phyloP scores from a whole-genome alignment of 2,888 invertebrate genomes.

The Laspeyria flexula region DNA sequence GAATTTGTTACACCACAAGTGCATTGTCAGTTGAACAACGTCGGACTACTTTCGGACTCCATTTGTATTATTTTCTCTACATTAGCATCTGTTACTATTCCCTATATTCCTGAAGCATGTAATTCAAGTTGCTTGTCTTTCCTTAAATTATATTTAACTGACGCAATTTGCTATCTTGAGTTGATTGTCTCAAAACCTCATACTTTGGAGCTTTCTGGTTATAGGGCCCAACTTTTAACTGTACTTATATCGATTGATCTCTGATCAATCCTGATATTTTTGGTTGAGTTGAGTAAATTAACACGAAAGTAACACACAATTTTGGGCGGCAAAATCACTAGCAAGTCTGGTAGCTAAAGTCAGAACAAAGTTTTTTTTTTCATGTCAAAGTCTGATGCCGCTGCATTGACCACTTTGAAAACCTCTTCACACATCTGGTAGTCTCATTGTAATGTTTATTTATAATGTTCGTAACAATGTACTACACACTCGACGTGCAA shows the following conservation, averaged over 20 bases:
- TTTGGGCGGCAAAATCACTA: not conserved
- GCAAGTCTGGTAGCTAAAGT: conserved; percentile 36
- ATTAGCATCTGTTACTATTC: not conserved
- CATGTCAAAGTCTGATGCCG: conserved; percentile 62
- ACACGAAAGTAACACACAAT: not conserved
- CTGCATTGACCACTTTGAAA: conserved; percentile 41
- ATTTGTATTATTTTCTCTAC: not conserved
- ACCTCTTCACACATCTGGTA: conserved; percentile 71
- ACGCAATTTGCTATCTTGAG: too few species aligned
- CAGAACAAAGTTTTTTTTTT: conserved; percentile 32
- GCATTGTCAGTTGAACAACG: conserved; percentile 40
- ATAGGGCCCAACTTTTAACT: too few species aligned
- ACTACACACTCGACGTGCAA: conserved; percentile 74
- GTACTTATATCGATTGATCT: too few species aligned
- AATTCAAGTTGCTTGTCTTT: too few species aligned
- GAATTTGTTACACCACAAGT: conserved; percentile 61
- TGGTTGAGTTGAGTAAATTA: not conserved
- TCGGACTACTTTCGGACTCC: conserved; percentile 28
- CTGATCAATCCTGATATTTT: not conserved
- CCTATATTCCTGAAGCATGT: not conserved
- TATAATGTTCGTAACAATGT: conserved; percentile 73
- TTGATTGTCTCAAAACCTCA: too few species aligned
- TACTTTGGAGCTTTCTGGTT: too few species aligned
- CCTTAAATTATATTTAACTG: too few species aligned
- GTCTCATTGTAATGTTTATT: conserved; percentile 76